A percentile compares a stretch with the other conserved stretches of the same genome.
Evolutionary conservation across 2,888 invertebrate genomes (phyloP).

Genomic region (Drosophila affinis): DNA sequence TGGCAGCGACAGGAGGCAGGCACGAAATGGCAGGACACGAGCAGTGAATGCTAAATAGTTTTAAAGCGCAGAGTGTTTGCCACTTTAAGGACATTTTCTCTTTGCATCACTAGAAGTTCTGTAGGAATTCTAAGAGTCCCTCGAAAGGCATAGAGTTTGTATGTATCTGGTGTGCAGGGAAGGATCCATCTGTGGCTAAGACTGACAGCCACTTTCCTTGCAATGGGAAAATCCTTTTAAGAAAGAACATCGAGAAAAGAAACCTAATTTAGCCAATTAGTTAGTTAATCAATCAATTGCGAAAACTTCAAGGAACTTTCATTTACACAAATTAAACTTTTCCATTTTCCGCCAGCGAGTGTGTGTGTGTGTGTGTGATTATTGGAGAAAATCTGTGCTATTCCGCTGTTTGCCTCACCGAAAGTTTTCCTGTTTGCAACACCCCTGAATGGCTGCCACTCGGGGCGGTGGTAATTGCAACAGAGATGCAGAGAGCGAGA

Average conservation of each 20-base stretch:
- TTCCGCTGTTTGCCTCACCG: conserved; percentile 9
- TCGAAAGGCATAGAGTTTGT: no score
- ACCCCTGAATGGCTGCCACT: conserved; percentile 8
- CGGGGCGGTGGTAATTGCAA: conserved; percentile 26
- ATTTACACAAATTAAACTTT: conserved; percentile 29
- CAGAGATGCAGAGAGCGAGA: background rate
- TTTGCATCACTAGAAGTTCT: no score
- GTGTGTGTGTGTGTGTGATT: conserved; percentile 21
- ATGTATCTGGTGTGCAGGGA: background rate
- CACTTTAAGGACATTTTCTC: no score
- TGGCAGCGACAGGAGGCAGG: conserved; percentile 4
- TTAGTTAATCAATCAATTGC: conserved; percentile 31
- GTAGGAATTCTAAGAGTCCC: no score
- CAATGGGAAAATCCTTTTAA: no score
- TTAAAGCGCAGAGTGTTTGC: background rate
- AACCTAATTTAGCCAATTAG: conserved; percentile 16
- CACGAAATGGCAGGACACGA: background rate
- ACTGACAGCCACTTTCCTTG: no score
- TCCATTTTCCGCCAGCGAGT: background rate
- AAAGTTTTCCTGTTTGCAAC: background rate
- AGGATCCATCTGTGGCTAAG: no score
- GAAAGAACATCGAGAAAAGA: background rate
- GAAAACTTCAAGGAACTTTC: conserved; percentile 10
- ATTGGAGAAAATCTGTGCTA: conserved; percentile 8
- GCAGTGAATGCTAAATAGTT: background rate